Conservation (phyloP, 2,797 vertebrate species). For the Melanotaenia pygmaea region DNA sequence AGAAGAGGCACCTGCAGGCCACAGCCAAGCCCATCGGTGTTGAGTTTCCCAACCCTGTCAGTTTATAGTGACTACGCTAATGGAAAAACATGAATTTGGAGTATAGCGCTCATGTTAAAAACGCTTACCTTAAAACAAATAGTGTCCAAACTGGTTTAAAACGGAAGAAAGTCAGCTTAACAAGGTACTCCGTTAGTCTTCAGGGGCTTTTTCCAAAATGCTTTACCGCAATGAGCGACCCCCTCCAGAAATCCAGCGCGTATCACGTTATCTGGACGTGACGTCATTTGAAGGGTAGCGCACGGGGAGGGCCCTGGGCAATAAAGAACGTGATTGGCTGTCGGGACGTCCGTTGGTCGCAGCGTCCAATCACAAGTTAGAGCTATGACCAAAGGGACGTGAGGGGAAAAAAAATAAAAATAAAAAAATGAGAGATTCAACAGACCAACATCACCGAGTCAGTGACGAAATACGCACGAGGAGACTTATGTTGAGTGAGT, state of each 20-base stretch:
- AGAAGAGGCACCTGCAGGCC: conserved; percentile 63
- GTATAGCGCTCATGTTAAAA: background rate
- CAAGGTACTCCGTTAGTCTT: background rate
- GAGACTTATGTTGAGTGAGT: background rate
- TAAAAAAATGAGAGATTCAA: conserved; percentile 25
- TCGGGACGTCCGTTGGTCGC: rapidly evolving
- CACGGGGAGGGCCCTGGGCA: background rate
- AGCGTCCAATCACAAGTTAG: conserved; percentile 43
- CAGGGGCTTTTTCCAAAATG: conserved; percentile 1
- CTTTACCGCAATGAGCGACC: conserved; percentile 50
- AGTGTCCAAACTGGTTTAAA: background rate
- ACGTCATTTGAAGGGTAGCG: conserved; percentile 52
- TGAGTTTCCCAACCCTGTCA: conserved; percentile 11
- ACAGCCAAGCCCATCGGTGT: conserved; percentile 26
- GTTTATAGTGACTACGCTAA: conserved; percentile 35
- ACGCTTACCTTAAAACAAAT: conserved; percentile 55
- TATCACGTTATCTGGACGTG: conserved; percentile 39
- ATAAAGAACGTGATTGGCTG: conserved; percentile 49
- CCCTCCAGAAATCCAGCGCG: conserved; percentile 30
- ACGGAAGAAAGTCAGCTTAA: background rate
- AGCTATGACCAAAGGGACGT: conserved; percentile 1
- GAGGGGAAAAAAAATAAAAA: background rate
- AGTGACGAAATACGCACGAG: conserved; percentile 6
- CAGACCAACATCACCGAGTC: background rate
- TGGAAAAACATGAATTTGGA: background rate